Base-by-base conservation (phyloP, 1,140 invertebrate genomes). In the Chironomus tepperi region DNA sequence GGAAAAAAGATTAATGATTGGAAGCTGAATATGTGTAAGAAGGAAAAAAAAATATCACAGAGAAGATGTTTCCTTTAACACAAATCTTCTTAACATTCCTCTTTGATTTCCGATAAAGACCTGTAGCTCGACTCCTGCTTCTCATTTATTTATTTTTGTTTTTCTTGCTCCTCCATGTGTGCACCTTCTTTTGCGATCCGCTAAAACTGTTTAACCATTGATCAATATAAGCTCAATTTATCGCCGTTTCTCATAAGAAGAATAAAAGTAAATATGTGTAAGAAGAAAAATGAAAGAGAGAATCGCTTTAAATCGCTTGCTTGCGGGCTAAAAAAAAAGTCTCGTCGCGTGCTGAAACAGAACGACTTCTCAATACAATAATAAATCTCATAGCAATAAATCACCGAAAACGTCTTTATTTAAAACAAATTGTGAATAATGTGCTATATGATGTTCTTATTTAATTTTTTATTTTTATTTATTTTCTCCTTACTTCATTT, bases 141-240 rank as follows among this genome's bases (percentile, higher is more conserved):
- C 47, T 57, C 12, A 57, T 12, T 57, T 57, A 5, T 57, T 57
- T 57, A 15, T 57, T 12, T 10, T 15, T 57, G 12, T 15, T 57
- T 57, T 15, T 0, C 12, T 12, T 57, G 47, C n/a, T n/a, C n/a
- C 12, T 47, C n/a, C 24, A 34, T 34, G 5, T 34, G 24, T 34
- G 24, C 43, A 47, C 43, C 47, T 12, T 57, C 47, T 57, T n/a
- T 5, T n/a, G 12, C 12, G 12, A n/a, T n/a, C 47, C 47, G 47
- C 47, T 57, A 57, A 57, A 57, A 57, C 47, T 57, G 47, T 57
- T 57, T 57, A n/a, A 57, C 12, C 47, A 57, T 57, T 57, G 47
- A 57, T 57, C 47, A 57, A 57, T 57, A 57, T 57, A 57, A 57
- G 47, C 47, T 57, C 47, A 57, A 57, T 57, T 57, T 57, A 57